phyloP scores from a whole-genome alignment of 2,797 vertebrate species.

The Potorous gilbertii region DNA sequence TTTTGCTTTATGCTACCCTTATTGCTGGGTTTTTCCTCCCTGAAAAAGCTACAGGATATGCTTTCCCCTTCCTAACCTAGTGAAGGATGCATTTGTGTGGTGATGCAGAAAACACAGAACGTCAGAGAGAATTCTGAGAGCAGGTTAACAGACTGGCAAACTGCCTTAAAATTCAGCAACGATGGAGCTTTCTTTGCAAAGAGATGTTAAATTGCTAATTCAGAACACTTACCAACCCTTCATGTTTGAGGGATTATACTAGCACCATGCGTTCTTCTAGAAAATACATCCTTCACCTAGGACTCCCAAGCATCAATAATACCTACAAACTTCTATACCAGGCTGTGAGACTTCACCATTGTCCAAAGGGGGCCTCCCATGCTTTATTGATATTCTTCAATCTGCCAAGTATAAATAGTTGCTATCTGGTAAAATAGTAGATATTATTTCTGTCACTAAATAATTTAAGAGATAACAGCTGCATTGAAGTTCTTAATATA shows the following conservation, averaged over 20 bases:
- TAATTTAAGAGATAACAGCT: neutral
- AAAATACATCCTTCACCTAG: neutral
- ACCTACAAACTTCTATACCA: neutral
- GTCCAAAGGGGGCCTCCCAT: neutral
- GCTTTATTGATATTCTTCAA: neutral
- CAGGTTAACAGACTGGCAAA: neutral
- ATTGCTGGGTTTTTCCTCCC: neutral
- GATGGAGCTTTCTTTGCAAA: neutral
- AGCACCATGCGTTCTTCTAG: neutral
- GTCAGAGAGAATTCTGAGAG: neutral
- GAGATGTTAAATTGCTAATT: neutral
- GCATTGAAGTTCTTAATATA: neutral
- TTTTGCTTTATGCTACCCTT: neutral
- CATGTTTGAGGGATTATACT: neutral
- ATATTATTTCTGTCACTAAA: neutral
- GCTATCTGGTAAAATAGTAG: neutral
- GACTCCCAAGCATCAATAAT: neutral
- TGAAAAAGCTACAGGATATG: neutral
- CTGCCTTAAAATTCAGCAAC: neutral
- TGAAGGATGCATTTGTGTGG: neutral
- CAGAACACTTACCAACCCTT: neutral
- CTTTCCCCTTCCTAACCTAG: neutral
- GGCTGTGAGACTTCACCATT: neutral
- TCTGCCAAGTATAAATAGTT: neutral
- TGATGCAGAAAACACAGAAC: neutral